Conservation (phyloP, 2,797 vertebrate genomes). For the Sebastes cheni region DNA sequence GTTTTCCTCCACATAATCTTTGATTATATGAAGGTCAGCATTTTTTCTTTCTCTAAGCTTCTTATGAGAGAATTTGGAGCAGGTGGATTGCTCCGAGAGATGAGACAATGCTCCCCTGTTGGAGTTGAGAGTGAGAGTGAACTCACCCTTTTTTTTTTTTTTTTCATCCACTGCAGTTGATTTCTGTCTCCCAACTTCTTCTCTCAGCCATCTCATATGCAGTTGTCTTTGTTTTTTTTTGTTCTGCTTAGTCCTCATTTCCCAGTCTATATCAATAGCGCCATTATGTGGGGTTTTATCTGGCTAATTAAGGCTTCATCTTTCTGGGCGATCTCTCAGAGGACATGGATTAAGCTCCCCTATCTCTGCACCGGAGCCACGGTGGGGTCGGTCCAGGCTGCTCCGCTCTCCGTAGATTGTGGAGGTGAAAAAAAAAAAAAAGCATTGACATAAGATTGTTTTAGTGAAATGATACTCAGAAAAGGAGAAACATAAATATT, state of each 20-base stretch:
- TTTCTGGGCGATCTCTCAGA: constrained; percentile 78
- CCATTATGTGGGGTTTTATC: constrained; percentile 81
- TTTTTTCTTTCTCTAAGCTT: constrained; percentile 76
- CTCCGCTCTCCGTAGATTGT: constrained; percentile 1
- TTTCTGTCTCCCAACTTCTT: constrained; percentile 15
- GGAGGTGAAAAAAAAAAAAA: neutral
- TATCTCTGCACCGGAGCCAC: constrained; percentile 61
- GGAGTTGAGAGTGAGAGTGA: constrained; percentile 36
- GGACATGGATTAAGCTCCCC: constrained; percentile 78
- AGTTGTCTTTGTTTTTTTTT: constrained; percentile 30
- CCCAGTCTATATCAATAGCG: constrained; percentile 70
- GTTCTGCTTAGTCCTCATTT: constrained; percentile 64
- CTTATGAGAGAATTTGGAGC: constrained; percentile 74
- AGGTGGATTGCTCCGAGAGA: constrained; percentile 72
- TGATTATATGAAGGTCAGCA: constrained; percentile 81
- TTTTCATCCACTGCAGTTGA: constrained; percentile 11
- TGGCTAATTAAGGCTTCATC: constrained; percentile 82
- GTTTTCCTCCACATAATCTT: constrained; percentile 78
- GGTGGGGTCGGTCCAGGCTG: constrained; percentile 34
- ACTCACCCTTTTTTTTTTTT: neutral
- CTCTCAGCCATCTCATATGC: constrained; percentile 30
- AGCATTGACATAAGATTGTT: neutral
- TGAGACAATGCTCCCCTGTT: constrained; percentile 45
- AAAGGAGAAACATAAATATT: neutral
- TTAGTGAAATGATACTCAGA: neutral